Evolutionary conservation across 2,888 invertebrate species (phyloP), one percentile per base, ranked within the genome.

Genomic region (Drepanosiphum platanoidis): DNA sequence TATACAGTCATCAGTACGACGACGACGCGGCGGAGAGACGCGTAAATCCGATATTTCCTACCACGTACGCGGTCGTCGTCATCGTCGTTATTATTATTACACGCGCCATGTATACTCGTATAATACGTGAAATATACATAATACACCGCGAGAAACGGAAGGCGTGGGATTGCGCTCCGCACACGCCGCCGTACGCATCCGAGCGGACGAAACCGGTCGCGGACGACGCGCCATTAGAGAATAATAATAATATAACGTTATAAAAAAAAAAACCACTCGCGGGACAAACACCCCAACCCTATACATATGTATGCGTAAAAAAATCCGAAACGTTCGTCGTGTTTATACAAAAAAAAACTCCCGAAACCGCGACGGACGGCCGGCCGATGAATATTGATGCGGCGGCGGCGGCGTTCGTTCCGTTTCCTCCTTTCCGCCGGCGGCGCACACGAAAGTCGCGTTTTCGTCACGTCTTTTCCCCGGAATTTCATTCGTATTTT

Each of bases 41-140:
- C 2, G 34, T 52, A 34, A 75, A 52, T 75, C 52, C 52, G 15
- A 75, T 52, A 52, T 34, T 75, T 75, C 52, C 34, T 75, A 32
- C 34, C 32, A 30, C 39, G 15, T 15, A 15, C n/a, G 11, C 72
- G 30, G 30, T 72, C 18, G 3, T 52, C 52, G 52, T 22, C 22
- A 64, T 64, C 13, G 30, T 64, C 13, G 64, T 11, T 64, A 64
- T 64, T 27, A 46, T 46, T 3, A 30, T 64, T 27, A 64, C 13
- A 11, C 27, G 27, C 30, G 18, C 13, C n/a, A 46, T 18, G 18
- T 18, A 46, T 18, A 46, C 46, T 15, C 30, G 30, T 64, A 64
- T 27, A 64, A 52, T 52, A 18, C n/a, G n/a, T n/a, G n/a, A n/a
- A n/a, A n/a, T 18, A 18, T 52, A 52, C 52, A 22, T 15, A 0